Evolutionary conservation across 2,113 vertebrate species (phyloP).

Genomic region (Fregetta grallaria): DNA sequence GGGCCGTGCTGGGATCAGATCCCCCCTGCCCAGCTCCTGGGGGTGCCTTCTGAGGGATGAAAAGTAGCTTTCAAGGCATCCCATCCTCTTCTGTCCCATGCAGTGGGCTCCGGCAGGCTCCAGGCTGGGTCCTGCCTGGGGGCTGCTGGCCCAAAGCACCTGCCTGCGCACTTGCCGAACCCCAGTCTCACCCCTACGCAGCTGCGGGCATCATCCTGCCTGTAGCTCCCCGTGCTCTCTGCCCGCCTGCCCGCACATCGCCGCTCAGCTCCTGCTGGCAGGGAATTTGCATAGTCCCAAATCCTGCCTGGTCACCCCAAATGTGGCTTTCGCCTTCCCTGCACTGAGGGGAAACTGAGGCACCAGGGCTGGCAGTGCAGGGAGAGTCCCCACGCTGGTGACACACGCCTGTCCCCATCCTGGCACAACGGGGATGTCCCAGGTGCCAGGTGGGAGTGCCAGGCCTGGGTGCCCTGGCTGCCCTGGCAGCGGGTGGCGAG

Average conservation of each 20-base stretch:
- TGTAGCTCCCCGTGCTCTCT: background rate
- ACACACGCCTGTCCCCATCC: background rate
- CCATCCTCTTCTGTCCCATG: background rate
- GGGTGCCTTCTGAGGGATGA: background rate
- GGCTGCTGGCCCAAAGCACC: background rate
- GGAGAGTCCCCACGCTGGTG: background rate
- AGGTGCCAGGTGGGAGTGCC: background rate
- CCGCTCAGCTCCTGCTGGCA: background rate
- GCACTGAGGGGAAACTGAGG: background rate
- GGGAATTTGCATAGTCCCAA: background rate
- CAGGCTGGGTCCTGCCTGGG: background rate
- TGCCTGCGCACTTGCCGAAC: background rate
- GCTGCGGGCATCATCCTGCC: background rate
- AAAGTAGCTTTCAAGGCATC: background rate
- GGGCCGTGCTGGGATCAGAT: background rate
- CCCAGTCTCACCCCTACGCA: background rate
- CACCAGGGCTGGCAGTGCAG: background rate
- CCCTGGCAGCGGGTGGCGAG: fast-evolving
- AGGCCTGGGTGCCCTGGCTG: background rate
- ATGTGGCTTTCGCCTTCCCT: background rate
- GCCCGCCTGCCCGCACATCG: background rate
- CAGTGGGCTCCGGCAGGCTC: background rate
- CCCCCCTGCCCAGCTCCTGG: background rate
- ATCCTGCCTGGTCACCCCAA: background rate
- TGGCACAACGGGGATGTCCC: fast-evolving